Conservation (phyloP, 2,113 vertebrate species). For the Gila orcuttii region DNA sequence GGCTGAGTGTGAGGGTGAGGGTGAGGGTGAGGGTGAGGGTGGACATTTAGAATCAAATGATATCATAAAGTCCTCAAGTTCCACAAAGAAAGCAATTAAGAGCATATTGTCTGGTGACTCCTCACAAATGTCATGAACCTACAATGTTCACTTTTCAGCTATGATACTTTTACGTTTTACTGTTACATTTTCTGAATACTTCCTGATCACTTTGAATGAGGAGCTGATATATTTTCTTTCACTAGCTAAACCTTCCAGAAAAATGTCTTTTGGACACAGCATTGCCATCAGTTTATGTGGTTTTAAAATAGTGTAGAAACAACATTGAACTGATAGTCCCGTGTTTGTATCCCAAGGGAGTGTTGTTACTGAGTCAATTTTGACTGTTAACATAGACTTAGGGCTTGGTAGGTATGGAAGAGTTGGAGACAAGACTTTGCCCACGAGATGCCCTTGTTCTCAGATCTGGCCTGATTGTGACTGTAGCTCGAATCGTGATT, state of each 20-base stretch:
- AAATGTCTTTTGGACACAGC: background rate
- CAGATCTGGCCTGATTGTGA: conserved; percentile 17
- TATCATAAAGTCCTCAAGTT: background rate
- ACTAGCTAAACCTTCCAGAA: background rate
- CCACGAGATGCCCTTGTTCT: background rate
- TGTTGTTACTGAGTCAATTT: background rate
- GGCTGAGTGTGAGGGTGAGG: too few relatives aligned
- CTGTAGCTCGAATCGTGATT: background rate
- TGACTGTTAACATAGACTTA: background rate
- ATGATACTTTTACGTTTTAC: background rate
- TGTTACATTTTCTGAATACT: background rate
- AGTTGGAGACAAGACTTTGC: background rate
- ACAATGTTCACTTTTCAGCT: background rate
- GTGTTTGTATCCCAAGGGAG: background rate
- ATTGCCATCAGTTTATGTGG: background rate
- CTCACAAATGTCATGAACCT: background rate
- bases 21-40: too few relatives aligned
- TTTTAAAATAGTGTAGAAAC: background rate
- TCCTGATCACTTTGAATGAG: background rate
- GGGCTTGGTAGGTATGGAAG: background rate
- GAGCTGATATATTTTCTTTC: background rate
- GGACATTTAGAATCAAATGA: too few relatives aligned
- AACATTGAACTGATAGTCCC: background rate
- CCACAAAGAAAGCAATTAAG: background rate
- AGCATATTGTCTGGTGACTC: background rate